These are phyloP conservation scores for Actinemys pallida DNA, from an alignment of 2,113 vertebrate genomes.

Conservation along the genomic window DNA sequence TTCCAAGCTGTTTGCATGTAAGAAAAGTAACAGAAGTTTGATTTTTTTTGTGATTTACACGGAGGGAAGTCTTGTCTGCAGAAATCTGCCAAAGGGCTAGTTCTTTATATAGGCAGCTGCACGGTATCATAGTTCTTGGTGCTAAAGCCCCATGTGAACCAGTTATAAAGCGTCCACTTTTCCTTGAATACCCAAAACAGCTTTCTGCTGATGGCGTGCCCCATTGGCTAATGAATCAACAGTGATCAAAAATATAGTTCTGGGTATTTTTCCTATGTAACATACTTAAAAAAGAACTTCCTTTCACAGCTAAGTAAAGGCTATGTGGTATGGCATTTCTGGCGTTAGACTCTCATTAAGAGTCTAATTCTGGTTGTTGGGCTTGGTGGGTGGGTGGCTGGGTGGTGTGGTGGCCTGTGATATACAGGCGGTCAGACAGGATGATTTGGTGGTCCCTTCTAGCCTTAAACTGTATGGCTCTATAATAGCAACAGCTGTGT, in stretches of 20 bases:
- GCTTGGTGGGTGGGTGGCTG: too few relatives aligned
- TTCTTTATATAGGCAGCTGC: not conserved
- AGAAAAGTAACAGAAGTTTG: not conserved
- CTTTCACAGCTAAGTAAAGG: too few relatives aligned
- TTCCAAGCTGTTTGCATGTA: not conserved
- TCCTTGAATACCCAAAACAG: not conserved
- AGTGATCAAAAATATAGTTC: too few relatives aligned
- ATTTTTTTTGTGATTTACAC: not conserved
- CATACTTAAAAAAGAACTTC: too few relatives aligned
- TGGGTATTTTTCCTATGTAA: not conserved
- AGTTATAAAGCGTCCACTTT: fast-evolving
- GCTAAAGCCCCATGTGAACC: fast-evolving
- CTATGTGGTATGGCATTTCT: too few relatives aligned
- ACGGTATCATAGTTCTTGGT: not conserved
- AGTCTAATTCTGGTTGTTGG: too few relatives aligned
- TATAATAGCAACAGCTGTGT: too few relatives aligned
- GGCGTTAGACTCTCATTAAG: too few relatives aligned
- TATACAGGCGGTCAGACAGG: too few relatives aligned
- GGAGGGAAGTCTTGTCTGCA: not conserved
- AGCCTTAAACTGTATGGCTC: too few relatives aligned
- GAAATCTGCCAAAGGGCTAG: not conserved
- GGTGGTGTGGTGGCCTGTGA: too few relatives aligned
- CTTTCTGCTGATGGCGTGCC: not conserved
- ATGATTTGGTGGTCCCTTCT: too few relatives aligned
- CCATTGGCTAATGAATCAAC: not conserved